Percentiles rank a stretch among this genome's conserved stretches.
These are phyloP conservation scores for Parnassius mnemosyne DNA, from an alignment of 2,888 invertebrate genomes.

Conservation along the genomic window DNA sequence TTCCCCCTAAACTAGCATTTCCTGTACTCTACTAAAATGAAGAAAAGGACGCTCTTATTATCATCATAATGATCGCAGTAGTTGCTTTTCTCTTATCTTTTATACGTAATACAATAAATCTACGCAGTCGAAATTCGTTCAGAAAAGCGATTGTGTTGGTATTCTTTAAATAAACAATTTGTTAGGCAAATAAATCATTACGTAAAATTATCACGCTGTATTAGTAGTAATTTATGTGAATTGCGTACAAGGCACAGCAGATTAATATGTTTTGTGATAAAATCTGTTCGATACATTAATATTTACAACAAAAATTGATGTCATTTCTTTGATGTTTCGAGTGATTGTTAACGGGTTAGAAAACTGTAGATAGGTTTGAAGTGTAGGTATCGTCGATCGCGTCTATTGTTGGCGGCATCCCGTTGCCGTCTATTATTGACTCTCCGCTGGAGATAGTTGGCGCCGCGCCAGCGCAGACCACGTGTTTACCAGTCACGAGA, in stretches of 20 bases:
- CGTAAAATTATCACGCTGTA: background rate
- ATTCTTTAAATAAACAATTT: background rate
- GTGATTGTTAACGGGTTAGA: slow-evolving; percentile 10
- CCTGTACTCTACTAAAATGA: slow-evolving; percentile 10
- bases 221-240: too few species aligned
- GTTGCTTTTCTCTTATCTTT: slow-evolving; percentile 14
- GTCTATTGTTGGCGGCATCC: slow-evolving; percentile 80
- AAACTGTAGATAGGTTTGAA: slow-evolving; percentile 5
- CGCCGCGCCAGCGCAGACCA: slow-evolving; percentile 71
- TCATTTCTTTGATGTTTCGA: slow-evolving; percentile 1
- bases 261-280: background rate
- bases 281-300: background rate
- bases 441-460: slow-evolving; percentile 79
- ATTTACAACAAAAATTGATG: background rate
- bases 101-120: slow-evolving; percentile 14
- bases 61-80: slow-evolving; percentile 12
- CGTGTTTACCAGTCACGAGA: slow-evolving; percentile 75
- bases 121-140: slow-evolving; percentile 13
- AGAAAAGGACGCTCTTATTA: slow-evolving; percentile 2
- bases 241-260: too few species aligned
- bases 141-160: slow-evolving; percentile 9
- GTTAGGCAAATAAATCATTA: background rate
- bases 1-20: slow-evolving; percentile 42
- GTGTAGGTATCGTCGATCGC: slow-evolving; percentile 41
- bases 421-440: slow-evolving; percentile 79